Base-by-base conservation (phyloP, 1,140 invertebrate genomes). In the Vollenhovia emeryi region DNA sequence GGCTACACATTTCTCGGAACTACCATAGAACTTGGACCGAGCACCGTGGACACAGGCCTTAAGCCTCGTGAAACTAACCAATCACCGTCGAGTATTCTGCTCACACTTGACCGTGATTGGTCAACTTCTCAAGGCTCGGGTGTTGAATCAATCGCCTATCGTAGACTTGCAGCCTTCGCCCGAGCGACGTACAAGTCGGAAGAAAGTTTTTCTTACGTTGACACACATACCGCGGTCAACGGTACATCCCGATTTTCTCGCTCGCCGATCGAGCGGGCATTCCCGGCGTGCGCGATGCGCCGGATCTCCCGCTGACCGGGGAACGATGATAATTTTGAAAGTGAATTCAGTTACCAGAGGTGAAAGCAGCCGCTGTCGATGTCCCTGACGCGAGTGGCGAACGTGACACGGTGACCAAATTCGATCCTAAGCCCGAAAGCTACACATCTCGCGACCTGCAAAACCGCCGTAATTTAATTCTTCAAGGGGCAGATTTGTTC, bases 401-500 rank as follows among this genome's bases (percentile, higher is more conserved):
- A 92, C 92, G 91, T 91, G 92, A 91, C 91, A 91, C 91, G 91
- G 68, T 93, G 91, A 89, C 90, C 91, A 92, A 93, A 93, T 93
- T 92, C 87, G 87, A 68, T 66, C 64, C 87, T 89, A 89, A 86
- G 75, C 62, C 59, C 52, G 40, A 87, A 87, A 62, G 84, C 76
- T 66, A 79, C 80, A 45, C 57, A 82, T 71, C 48, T n/a, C 40
- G 30, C 15, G 4, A 5, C 24, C 24, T 43, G 18, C 2, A 6
- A 57, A 57, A 57, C 3, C 3, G 5, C 8, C 9, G 0, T n/a
- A 18, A 5, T 2, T 78, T 1, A 18, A 76, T 36, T 36, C 66
- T 21, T 36, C 0, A 24, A 21, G 11, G 3, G 2, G 13, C 33
- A 36, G 1, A 8, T 21, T 3, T 8, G 2, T 21, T 13, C 4